Evolutionary conservation across 2,888 invertebrate genomes (phyloP).

Genomic region (Harpagoxenus sublaevis): DNA sequence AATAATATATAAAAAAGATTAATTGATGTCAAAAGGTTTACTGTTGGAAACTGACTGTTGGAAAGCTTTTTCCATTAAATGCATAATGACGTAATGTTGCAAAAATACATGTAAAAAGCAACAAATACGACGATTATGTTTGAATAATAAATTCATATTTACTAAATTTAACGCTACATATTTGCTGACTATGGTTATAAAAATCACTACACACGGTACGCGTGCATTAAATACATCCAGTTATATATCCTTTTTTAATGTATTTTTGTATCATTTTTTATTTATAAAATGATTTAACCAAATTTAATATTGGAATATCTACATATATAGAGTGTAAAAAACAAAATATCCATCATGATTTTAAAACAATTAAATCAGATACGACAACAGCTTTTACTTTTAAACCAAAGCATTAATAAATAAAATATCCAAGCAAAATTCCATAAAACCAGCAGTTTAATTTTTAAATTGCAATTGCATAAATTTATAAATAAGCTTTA

Average conservation of each 20-base stretch:
- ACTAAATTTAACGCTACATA: not conserved
- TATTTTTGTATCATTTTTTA: not conserved
- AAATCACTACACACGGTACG: not conserved
- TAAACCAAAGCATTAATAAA: not conserved
- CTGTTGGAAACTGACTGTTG: not conserved
- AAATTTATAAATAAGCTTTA: not conserved
- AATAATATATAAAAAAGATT: not conserved
- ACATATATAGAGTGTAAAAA: not conserved
- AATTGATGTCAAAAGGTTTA: not conserved
- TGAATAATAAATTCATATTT: constrained; percentile 15
- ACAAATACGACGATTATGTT: not conserved
- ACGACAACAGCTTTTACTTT: not conserved
- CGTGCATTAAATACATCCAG: not conserved
- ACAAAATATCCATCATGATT: constrained; percentile 2
- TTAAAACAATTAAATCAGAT: not conserved
- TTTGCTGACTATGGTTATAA: not conserved
- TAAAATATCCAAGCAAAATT: not conserved
- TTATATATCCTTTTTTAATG: not conserved
- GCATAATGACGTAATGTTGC: not conserved
- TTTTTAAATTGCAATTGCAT: not conserved
- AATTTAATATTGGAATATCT: not conserved
- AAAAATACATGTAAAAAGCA: not conserved
- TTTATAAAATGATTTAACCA: constrained; percentile 5
- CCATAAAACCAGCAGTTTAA: not conserved
- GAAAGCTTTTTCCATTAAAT: not conserved